Percentiles rank a stretch among this genome's conserved stretches.
Evolutionary conservation across 92 coral and sea anemone species (phyloP).

Genomic region (Pocillopora meandrina): DNA sequence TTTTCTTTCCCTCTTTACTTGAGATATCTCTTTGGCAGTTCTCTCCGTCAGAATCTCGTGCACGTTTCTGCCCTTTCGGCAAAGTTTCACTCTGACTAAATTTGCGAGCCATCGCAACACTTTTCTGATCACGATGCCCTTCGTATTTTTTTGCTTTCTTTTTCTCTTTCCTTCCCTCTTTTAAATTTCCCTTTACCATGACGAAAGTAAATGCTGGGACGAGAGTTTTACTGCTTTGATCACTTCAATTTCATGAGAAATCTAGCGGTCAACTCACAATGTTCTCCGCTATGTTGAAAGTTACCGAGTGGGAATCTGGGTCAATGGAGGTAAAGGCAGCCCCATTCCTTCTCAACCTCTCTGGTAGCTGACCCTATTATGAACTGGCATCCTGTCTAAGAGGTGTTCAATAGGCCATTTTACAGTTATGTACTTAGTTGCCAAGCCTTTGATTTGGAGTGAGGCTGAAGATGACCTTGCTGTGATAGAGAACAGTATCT

Average conservation of each 20-base stretch:
- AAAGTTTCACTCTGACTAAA: neutral
- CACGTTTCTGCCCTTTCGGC: neutral
- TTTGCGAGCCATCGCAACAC: neutral
- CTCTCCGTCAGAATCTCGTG: neutral
- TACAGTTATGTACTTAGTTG: too few relatives aligned
- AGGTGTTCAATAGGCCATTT: too few relatives aligned
- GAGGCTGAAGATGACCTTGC: too few relatives aligned
- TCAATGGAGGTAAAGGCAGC: neutral
- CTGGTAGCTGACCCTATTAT: too few relatives aligned
- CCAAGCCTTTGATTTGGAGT: too few relatives aligned
- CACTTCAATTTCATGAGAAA: too few relatives aligned
- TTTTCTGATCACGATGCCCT: neutral
- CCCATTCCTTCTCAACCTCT: neutral
- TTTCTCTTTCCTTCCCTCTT: neutral
- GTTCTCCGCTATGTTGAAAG: slow-evolving; percentile 13
- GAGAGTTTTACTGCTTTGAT: too few relatives aligned
- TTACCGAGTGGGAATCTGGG: neutral
- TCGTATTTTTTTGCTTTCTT: neutral
- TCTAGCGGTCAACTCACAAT: neutral
- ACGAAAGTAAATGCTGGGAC: too few relatives aligned
- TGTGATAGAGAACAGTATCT: too few relatives aligned
- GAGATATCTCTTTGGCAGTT: neutral
- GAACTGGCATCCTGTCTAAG: too few relatives aligned
- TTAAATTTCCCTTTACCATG: neutral
- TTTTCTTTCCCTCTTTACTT: slow-evolving; percentile 5